A percentile compares a stretch with the other conserved stretches of the same genome.
These are phyloP conservation scores for Pteruthius melanotis DNA, from an alignment of 2,113 vertebrate species.

Conservation along the genomic window DNA sequence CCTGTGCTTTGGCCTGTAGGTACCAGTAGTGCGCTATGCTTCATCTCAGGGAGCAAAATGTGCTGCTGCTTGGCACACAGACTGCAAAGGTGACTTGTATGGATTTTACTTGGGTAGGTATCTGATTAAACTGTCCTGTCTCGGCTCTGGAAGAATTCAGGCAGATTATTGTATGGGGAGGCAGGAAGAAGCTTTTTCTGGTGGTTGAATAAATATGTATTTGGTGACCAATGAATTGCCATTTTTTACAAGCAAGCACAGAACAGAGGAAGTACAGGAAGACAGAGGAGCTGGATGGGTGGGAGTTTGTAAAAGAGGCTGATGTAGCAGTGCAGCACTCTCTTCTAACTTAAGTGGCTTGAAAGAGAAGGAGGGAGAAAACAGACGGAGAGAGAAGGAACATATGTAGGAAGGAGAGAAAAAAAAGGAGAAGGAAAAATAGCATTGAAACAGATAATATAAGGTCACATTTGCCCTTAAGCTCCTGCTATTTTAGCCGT, in stretches of 20 bases:
- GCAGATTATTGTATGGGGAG: neutral
- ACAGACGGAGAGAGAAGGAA: slow-evolving; percentile 28
- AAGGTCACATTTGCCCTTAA: slow-evolving; percentile 56
- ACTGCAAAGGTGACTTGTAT: neutral
- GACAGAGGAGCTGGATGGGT: neutral
- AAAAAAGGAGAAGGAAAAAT: slow-evolving; percentile 15
- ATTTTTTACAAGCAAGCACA: neutral
- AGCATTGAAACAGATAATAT: slow-evolving; percentile 30
- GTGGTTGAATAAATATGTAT: neutral
- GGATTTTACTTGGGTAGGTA: neutral
- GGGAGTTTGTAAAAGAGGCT: slow-evolving; percentile 27
- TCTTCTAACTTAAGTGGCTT: slow-evolving; percentile 2
- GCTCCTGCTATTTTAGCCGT: slow-evolving; percentile 15
- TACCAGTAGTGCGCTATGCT: neutral
- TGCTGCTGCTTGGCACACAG: neutral
- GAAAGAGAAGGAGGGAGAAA: slow-evolving; percentile 20
- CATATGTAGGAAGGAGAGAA: slow-evolving; percentile 39
- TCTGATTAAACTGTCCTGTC: neutral
- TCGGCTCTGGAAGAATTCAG: neutral
- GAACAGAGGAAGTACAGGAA: neutral
- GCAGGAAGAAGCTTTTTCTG: neutral
- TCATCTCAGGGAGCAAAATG: neutral
- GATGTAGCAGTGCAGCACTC: neutral
- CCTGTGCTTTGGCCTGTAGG: neutral
- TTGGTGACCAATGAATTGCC: neutral